Evolutionary conservation across 2,113 vertebrate species (phyloP), one percentile per base, ranked within the genome.

Genomic region (Leucoraja erinaceus): DNA sequence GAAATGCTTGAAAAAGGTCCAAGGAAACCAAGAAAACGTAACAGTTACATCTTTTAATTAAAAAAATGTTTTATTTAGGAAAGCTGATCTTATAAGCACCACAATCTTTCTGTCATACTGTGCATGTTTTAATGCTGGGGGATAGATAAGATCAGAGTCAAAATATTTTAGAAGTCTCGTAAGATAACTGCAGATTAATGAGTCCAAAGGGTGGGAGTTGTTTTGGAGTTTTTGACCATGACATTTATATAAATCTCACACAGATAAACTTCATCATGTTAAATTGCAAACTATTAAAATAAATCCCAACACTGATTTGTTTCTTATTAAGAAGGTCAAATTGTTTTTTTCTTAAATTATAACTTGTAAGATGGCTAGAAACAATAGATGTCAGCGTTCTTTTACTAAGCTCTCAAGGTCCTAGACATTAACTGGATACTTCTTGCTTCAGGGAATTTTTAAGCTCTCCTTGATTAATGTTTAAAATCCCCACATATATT

Each of bases 391-490:
- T 63, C 28, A 88, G 31, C 59, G 14, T 91, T 91, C 90, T 72
- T 54, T 70, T 91, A 28, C 90, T 91, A 74, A 72, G 66, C 68
- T 91, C 38, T 38, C 90, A 72, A 22, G 33, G 90, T 72, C 90
- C 47, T 91, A 68, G 66, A 16, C 68, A 91, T 72, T 72, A 70
- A 91, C 66, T 91, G 90, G 90, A 91, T 91, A 70, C 90, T 47
- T 91, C 7, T 91, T 91, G 90, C 90, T 91, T 54, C 33, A 91
- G 90, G 90, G 90, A 72, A 91, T 28, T 74, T 72, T 72, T 91
- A 91, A 91, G 68, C 90, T 38, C 68, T 91, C 38, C 90, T 91
- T 91, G 90, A 91, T 91, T 91, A 91, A 91, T 91, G 90, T 91
- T 91, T 91, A 91, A 72, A 91, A 38, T 54, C 68, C 31, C 63